Percentiles rank a stretch among this genome's conserved stretches.
These are phyloP conservation scores for Syngnathus floridae DNA, from an alignment of 2,113 vertebrate genomes.

Conservation along the genomic window DNA sequence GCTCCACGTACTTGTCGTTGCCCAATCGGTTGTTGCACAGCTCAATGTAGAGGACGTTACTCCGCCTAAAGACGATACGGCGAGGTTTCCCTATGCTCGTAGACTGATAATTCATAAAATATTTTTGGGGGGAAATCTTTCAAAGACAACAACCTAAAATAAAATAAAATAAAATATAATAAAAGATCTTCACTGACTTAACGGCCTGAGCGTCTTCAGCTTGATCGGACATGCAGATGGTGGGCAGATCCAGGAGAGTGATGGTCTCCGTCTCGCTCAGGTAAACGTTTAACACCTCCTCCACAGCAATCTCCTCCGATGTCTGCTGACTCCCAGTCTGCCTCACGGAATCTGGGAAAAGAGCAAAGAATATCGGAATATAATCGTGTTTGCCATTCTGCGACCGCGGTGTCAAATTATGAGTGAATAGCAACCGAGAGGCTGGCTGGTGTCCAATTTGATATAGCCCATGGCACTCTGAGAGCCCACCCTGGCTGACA, in stretches of 20 bases:
- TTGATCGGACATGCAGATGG: slow-evolving; percentile 64
- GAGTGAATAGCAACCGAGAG: slow-evolving; percentile 18
- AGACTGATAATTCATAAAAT: no score
- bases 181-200: slow-evolving; percentile 58
- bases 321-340: slow-evolving; percentile 43
- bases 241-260: slow-evolving; percentile 70
- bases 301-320: slow-evolving; percentile 64
- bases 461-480: slow-evolving; percentile 56
- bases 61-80: slow-evolving; percentile 55
- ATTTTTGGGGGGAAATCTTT: not conserved
- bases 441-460: slow-evolving; percentile 45
- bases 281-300: slow-evolving; percentile 59
- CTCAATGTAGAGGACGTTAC: slow-evolving; percentile 67
- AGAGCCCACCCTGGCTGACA: slow-evolving; percentile 46
- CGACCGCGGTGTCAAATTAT: not conserved
- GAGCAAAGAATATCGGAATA: not conserved
- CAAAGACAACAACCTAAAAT: no score
- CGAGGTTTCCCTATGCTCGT: no score
- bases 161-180: not conserved
- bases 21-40: slow-evolving; percentile 70
- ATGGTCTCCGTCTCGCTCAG: slow-evolving; percentile 75
- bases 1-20: slow-evolving; percentile 72
- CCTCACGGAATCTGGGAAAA: slow-evolving; percentile 56
- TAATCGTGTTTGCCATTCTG: not conserved
- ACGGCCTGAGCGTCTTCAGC: slow-evolving; percentile 68